Evolutionary conservation across 1,140 invertebrate genomes (phyloP).

Genomic region (Heliconius himera): DNA sequence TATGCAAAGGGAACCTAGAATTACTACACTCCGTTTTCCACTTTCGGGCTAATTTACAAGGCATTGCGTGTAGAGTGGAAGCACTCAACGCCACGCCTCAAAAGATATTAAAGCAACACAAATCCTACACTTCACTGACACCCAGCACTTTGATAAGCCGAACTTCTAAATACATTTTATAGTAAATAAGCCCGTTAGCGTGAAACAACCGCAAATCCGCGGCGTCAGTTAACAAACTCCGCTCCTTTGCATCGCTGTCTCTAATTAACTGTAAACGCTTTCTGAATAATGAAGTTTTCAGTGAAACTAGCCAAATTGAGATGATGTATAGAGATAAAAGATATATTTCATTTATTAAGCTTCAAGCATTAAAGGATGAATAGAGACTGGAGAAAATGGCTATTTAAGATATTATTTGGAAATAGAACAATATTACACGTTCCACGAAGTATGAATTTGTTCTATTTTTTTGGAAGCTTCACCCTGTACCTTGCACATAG

Average conservation of each 20-base stretch:
- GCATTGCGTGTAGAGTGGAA: no score
- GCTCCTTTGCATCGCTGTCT: slow-evolving; percentile 26
- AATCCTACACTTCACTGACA: no score
- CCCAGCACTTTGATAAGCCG: background rate
- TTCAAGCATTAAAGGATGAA: background rate
- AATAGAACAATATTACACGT: no score
- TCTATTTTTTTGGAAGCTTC: no score
- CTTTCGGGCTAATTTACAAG: no score
- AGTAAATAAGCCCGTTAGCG: slow-evolving; percentile 22
- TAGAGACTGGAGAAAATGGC: background rate
- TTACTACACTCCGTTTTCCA: no score
- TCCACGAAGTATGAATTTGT: no score
- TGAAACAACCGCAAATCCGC: slow-evolving; percentile 22
- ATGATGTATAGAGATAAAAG: no score
- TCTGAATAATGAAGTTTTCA: slow-evolving; percentile 23
- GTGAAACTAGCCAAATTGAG: background rate
- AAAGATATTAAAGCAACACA: no score
- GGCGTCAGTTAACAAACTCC: slow-evolving; percentile 19
- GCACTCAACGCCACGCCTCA: no score
- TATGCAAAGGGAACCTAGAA: no score
- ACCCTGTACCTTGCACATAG: no score
- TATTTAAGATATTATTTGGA: background rate
- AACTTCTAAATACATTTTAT: slow-evolving; percentile 10
- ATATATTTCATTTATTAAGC: background rate
- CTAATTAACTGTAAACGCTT: slow-evolving; percentile 30